A percentile compares a stretch with the other conserved stretches of the same genome.
These are phyloP conservation scores for Callionymus lyra DNA, from an alignment of 2,113 vertebrate species.

Conservation along the genomic window DNA sequence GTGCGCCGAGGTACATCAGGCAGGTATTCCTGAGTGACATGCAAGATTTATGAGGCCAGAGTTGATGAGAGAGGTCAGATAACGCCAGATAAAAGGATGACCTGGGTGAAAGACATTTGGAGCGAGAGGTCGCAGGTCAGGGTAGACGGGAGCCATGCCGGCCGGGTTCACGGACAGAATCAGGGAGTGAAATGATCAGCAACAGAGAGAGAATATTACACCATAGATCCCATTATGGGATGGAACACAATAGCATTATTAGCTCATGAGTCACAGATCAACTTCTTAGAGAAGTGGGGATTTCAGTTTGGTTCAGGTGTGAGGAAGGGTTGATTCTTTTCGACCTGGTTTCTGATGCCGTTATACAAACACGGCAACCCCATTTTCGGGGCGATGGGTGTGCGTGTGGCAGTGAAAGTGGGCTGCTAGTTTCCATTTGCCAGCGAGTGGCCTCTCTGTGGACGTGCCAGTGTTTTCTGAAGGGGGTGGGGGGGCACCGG, in stretches of 20 bases:
- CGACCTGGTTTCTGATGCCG: slow-evolving; percentile 22
- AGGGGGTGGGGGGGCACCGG: background rate
- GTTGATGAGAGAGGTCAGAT: slow-evolving; percentile 18
- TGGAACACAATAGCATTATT: no score
- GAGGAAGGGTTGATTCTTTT: no score
- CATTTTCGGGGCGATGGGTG: slow-evolving; percentile 4
- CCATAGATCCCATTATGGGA: no score
- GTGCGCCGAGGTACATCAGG: slow-evolving; percentile 17
- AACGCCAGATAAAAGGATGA: slow-evolving; percentile 15
- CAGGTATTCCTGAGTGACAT: slow-evolving; percentile 11
- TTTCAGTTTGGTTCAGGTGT: no score
- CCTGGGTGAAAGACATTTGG: slow-evolving; percentile 5
- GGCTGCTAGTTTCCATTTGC: slow-evolving; percentile 11
- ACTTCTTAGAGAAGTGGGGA: no score
- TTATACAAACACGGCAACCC: slow-evolving; percentile 9
- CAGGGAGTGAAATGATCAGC: background rate
- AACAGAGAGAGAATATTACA: background rate
- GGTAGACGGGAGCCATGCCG: slow-evolving; percentile 13
- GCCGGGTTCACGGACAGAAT: slow-evolving; percentile 27
- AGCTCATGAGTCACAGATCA: no score
- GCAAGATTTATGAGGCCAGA: slow-evolving; percentile 17
- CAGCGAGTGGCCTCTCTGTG: slow-evolving; percentile 21
- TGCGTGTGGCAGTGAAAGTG: slow-evolving; percentile 20
- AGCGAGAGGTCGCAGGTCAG: slow-evolving; percentile 21
- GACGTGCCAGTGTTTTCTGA: slow-evolving; percentile 25